Evolutionary conservation across 2,797 vertebrate genomes (phyloP).

Genomic region (Lophotriccus pileatus): DNA sequence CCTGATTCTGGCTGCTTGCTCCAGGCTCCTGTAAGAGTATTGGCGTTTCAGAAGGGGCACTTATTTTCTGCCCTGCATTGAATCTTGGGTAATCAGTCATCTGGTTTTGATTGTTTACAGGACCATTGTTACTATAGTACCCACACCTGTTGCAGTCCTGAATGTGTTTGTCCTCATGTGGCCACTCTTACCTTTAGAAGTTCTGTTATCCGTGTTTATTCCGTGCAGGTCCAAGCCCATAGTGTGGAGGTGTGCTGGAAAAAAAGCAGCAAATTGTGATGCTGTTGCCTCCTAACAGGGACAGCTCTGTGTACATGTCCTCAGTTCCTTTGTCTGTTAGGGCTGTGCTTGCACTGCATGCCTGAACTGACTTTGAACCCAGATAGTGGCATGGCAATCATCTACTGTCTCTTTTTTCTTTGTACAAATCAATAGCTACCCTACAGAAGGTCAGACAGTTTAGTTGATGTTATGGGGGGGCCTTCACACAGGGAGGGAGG

Average conservation of each 20-base stretch:
- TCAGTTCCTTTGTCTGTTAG: neutral
- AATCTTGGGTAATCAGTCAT: neutral
- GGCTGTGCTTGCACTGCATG: neutral
- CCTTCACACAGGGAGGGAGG: neutral
- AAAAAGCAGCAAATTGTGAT: neutral
- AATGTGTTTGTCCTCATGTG: neutral
- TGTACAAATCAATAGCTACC: neutral
- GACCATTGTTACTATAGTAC: neutral
- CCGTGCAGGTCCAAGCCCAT: accelerated
- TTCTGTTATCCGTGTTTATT: neutral
- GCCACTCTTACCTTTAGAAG: neutral
- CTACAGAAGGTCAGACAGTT: neutral
- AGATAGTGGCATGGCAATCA: neutral
- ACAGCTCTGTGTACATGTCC: neutral
- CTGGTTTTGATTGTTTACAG: neutral
- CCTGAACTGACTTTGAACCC: neutral
- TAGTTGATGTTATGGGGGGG: neutral
- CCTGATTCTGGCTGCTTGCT: neutral
- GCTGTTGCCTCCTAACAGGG: neutral
- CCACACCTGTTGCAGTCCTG: neutral
- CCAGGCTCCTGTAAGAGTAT: neutral
- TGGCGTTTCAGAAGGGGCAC: neutral
- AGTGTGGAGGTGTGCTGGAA: neutral
- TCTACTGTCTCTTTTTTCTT: neutral
- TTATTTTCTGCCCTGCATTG: neutral